Evolutionary conservation across 2,888 invertebrate species (phyloP).

Genomic region (Dyspetes luteomarginatus): DNA sequence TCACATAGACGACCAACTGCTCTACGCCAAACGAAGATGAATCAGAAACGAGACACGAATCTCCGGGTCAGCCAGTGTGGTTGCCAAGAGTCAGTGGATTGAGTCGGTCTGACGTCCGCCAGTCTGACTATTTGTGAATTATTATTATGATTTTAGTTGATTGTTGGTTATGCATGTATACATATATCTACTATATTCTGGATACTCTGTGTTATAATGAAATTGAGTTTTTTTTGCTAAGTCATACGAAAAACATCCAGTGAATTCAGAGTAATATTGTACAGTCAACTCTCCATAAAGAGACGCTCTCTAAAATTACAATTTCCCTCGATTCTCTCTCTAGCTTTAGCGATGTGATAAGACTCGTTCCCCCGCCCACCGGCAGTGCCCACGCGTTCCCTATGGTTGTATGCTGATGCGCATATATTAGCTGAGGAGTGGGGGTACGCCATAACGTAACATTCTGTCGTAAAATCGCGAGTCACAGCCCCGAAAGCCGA

Average conservation of each 20-base stretch:
- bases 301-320: too few species aligned
- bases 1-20: conserved; percentile 29
- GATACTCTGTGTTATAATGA: not conserved
- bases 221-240: conserved; percentile 40
- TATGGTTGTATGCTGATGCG: too few species aligned
- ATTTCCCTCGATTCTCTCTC: too few species aligned
- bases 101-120: conserved; percentile 28
- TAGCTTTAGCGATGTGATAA: too few species aligned
- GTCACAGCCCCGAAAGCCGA: too few species aligned
- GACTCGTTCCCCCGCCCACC: too few species aligned
- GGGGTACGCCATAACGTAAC: too few species aligned
- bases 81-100: conserved; percentile 51
- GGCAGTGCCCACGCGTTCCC: too few species aligned
- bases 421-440: too few species aligned
- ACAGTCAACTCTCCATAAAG: too few species aligned
- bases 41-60: conserved; percentile 12
- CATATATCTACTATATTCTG: not conserved
- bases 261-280: conserved; percentile 27
- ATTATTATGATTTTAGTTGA: conserved; percentile 20
- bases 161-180: not conserved
- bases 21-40: conserved; percentile 50
- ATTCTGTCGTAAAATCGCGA: too few species aligned
- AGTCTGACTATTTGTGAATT: conserved; percentile 40
- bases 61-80: conserved; percentile 8
- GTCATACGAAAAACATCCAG: conserved; percentile 3